Conservation (phyloP, 2,797 vertebrate species). For the Amniataba percoides region DNA sequence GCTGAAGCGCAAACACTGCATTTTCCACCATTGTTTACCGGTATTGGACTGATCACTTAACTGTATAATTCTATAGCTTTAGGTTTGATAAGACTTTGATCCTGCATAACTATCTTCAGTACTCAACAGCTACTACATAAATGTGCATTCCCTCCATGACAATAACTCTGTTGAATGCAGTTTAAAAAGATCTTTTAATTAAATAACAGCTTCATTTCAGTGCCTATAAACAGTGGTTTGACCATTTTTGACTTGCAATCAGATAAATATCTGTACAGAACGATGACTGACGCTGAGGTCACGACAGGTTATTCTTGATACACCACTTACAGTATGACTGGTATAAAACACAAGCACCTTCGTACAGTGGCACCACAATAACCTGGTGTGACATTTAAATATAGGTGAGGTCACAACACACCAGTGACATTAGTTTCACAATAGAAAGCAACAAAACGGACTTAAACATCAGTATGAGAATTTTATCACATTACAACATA, state of each 20-base stretch:
- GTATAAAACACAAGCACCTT: slow-evolving; percentile 30
- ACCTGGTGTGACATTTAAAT: slow-evolving; percentile 26
- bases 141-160: neutral
- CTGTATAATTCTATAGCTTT: neutral
- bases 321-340: neutral
- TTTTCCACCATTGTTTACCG: neutral
- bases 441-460: slow-evolving; percentile 31
- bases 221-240: slow-evolving; percentile 32
- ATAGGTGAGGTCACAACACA: slow-evolving; percentile 36
- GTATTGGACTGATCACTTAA: neutral
- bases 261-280: slow-evolving; percentile 44
- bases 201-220: slow-evolving; percentile 46
- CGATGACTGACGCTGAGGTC: neutral
- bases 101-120: neutral
- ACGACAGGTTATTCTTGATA: slow-evolving; percentile 1
- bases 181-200: slow-evolving; percentile 51
- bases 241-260: slow-evolving; percentile 23
- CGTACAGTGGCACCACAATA: slow-evolving; percentile 28
- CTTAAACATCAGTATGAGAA: neutral
- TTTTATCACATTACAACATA: slow-evolving; percentile 37
- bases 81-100: neutral
- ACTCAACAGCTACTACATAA: neutral
- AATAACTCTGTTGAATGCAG: neutral
- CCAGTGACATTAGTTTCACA: slow-evolving; percentile 33
- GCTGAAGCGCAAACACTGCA: neutral